Base-by-base conservation (phyloP, 2,797 vertebrate genomes). In the Xenopus petersii region DNA sequence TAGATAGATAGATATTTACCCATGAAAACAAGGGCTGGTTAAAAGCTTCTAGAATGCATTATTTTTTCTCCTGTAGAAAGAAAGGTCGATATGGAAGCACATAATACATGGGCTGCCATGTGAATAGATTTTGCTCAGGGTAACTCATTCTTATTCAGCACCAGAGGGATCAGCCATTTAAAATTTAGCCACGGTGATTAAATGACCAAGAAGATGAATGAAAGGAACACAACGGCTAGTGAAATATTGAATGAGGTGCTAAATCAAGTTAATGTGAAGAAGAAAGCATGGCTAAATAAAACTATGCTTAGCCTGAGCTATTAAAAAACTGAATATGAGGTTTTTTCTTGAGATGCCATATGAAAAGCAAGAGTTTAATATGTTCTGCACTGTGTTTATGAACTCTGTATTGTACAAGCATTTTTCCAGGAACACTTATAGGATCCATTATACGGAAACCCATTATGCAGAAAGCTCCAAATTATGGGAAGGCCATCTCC, bases 241-340 rank as follows among this genome's bases (percentile, higher is more conserved):
- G 30, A 42, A 33, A 33, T 63, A 33, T 63, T 63, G 24, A 63
- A 42, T 63, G 26, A 63, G 61, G 30, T 36, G 13, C 61, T 63
- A 63, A 61, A 60, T 60, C 58, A 30, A 60, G 24, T 60, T 26
- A 60, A 26, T 60, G 58, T 60, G 58, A 10, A 60, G 10, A 60
- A 9, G 12, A 36, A 6, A 63, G 13, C 12, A 63, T 13, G 36
- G 61, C 30, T 36, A 15, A 36, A 36, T 33, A 16, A 33, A 63
- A 13, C 6, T 15, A 10, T 5, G 59, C 61, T 33, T 16, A 63
- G 61, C 61, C 12, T 63, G 26, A 36, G 13, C 26, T 61, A 61
- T 9, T 61, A 17, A 61, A 17, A 12, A 3, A 24, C 59, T 36
- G 61, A 11, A 56, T 17, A 56, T 2, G 26, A 30, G 17, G 54